Base-by-base conservation (phyloP, 2,113 vertebrate species). In the Lagopus muta region DNA sequence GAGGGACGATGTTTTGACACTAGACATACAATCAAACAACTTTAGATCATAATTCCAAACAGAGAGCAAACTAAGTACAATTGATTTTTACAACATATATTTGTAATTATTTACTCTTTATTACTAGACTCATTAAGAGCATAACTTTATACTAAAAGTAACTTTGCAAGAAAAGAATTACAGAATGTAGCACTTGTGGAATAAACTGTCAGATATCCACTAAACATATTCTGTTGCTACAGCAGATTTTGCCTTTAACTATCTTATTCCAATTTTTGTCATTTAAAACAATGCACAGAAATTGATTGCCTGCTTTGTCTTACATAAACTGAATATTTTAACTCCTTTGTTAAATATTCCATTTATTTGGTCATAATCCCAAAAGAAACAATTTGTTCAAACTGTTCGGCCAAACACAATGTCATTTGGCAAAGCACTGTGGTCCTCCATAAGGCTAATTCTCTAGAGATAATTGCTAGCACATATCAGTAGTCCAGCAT, bases 1-100 rank as follows among this genome's bases (percentile, higher is more conserved):
- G 36, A 76, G 64, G 82, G 89, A 96, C 96, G 94, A 96, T 87
- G 88, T 95, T 91, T 10, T 73, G 86, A 92, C 88, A 93, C 38
- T 94, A 88, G 82, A 92, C 73, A 82, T 86, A 86, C 4, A 48
- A 75, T 82, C 7, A 76, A 89, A 90, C 24, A 60, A 32, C n/a
- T 15, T 16, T 15, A 93, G 67, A 80, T 70, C 79, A 76, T 79
- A 70, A 19, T 81, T 71, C 64, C 75, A 40, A 79, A 77, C 7
- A 70, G 21, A 86, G 5, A 89, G 30, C 78, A 89, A 61, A 71
- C 54, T 7, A 88, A 92, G 52, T 66, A 74, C 34, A 38, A 45
- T 21, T 78, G 20, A 43, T 91, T 82, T 82, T 89, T 34, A 52
- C 24, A 90, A 40, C 6, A 8, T 75, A 30, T 17, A 36, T 71